phyloP scores from a whole-genome alignment of 2,113 vertebrate genomes.

The Marcusenius ussheri region DNA sequence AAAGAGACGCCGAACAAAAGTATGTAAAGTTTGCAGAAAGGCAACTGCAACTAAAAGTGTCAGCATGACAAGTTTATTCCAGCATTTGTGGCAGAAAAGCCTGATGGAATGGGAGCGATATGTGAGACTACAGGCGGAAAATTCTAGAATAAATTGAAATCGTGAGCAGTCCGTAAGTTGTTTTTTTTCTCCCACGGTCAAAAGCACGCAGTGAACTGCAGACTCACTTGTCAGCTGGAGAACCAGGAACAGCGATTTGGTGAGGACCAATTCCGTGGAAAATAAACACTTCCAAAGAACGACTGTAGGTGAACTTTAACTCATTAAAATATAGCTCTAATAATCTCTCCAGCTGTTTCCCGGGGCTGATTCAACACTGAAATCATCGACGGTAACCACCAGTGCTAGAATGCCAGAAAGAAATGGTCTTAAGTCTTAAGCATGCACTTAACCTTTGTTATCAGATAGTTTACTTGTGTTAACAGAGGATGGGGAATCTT shows the following conservation, averaged over 20 bases:
- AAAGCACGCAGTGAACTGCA: neutral
- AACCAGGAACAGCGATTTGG: neutral
- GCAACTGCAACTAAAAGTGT: neutral
- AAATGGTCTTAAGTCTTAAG: neutral
- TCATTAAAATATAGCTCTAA: neutral
- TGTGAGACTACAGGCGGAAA: neutral
- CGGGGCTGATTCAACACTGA: neutral
- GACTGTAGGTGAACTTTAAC: neutral
- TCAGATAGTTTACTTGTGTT: neutral
- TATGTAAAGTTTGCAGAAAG: neutral
- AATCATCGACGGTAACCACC: neutral
- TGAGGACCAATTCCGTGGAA: neutral
- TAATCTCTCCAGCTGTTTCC: neutral
- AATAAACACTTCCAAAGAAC: neutral
- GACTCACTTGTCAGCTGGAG: neutral
- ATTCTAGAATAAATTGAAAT: neutral
- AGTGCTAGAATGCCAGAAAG: neutral
- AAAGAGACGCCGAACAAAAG: neutral
- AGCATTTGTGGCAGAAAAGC: neutral
- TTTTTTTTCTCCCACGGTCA: neutral
- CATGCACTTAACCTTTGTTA: neutral
- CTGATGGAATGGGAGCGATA: neutral
- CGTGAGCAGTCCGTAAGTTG: neutral
- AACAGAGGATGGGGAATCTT: neutral
- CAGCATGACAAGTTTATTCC: neutral